Percentiles rank a stretch among this genome's conserved stretches.
phyloP scores from a whole-genome alignment of 2,113 vertebrate species.

The Vulpes vulpes region DNA sequence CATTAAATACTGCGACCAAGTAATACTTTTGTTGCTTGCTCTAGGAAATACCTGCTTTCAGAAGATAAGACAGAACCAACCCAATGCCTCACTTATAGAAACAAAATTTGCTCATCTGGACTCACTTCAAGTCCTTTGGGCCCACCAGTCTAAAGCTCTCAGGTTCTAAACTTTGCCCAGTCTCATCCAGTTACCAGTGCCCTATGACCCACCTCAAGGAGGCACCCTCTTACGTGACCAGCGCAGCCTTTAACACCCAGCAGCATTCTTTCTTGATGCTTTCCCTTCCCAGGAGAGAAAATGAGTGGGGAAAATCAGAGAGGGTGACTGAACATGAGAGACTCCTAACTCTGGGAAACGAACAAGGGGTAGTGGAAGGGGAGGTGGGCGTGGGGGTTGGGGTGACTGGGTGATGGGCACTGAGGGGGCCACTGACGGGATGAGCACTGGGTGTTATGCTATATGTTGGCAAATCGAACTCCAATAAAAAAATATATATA shows the following conservation, averaged over 20 bases:
- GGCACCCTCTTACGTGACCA: not conserved
- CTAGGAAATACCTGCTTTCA: not conserved
- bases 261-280: not conserved
- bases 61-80: constrained; percentile 34
- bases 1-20: not conserved
- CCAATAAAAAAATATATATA: no score
- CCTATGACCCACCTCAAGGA: not conserved
- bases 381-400: no score
- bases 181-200: not conserved
- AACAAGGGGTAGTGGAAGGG: no score
- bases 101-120: not conserved
- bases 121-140: not conserved
- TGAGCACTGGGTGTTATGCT: no score
- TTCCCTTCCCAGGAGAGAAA: not conserved
- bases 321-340: no score
- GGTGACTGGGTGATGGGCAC: no score
- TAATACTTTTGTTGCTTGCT: not conserved
- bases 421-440: no score
- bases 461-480: no score
- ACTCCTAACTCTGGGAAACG: no score
- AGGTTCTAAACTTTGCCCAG: not conserved
- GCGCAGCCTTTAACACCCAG: not conserved
- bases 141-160: not conserved
- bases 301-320: no score
- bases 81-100: not conserved